phyloP scores from a whole-genome alignment of 1,140 invertebrate species.

The Polypedilum vanderplanki region DNA sequence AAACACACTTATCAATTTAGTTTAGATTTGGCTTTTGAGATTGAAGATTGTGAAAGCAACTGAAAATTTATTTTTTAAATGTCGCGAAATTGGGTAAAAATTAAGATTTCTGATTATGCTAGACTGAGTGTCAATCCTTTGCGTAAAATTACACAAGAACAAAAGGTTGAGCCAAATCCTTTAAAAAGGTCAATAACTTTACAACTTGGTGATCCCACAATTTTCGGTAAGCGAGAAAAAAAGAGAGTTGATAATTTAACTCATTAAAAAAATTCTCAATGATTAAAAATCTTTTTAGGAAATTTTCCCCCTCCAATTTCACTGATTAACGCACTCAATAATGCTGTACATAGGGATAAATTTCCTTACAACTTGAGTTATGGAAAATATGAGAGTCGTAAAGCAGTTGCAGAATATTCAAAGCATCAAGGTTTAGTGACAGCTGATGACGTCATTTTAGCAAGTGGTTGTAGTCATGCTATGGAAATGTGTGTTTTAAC shows the following conservation, averaged over 20 bases:
- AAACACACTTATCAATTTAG: too few relatives aligned
- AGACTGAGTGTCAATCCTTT: neutral
- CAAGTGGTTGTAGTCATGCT: constrained; percentile 87
- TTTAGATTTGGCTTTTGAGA: too few relatives aligned
- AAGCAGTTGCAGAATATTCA: constrained; percentile 75
- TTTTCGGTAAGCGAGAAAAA: neutral
- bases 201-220: neutral
- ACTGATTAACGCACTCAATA: constrained; percentile 22
- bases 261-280: neutral
- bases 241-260: neutral
- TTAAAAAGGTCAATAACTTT: neutral
- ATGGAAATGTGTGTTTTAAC: constrained; percentile 82
- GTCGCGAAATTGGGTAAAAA: neutral
- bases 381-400: constrained; percentile 48
- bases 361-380: constrained; percentile 18
- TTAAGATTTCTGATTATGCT: constrained; percentile 7
- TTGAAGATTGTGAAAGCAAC: too few relatives aligned
- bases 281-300: neutral
- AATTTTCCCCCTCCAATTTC: constrained; percentile 23
- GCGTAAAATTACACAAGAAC: neutral
- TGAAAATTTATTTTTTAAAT: neutral
- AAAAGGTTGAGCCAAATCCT: neutral
- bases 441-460: constrained; percentile 77
- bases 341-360: constrained; percentile 20
- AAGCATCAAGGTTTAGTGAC: constrained; percentile 56